These are phyloP conservation scores for Platycheirus albimanus DNA, from an alignment of 2,888 invertebrate species.

Conservation along the genomic window DNA sequence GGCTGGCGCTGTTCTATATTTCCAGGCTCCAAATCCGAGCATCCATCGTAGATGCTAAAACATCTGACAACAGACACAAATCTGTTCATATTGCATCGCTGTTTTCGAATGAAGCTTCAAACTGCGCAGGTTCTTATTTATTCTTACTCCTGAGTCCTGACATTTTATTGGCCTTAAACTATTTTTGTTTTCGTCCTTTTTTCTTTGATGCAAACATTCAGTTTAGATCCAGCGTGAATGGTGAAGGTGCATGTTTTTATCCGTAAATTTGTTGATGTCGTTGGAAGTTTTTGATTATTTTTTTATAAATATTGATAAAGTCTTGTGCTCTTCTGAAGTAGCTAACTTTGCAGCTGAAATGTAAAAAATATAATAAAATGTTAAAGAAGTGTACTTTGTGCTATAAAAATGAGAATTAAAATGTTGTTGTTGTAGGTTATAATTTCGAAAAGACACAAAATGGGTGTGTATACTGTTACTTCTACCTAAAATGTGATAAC, in stretches of 20 bases:
- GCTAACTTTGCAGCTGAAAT: no score
- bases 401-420: no score
- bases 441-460: constrained; percentile 14
- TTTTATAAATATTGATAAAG: no score
- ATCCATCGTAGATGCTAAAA: no score
- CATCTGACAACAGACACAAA: constrained; percentile 9
- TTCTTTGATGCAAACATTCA: background rate
- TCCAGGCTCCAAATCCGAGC: no score
- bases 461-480: constrained; percentile 54
- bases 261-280: constrained; percentile 51
- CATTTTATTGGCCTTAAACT: constrained; percentile 43
- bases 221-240: background rate
- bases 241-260: constrained; percentile 26
- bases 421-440: background rate
- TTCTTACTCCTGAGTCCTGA: constrained; percentile 25
- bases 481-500: constrained; percentile 32
- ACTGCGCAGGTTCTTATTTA: constrained; percentile 46
- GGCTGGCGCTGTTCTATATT: no score
- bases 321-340: no score
- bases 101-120: background rate
- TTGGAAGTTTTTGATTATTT: no score
- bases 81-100: background rate
- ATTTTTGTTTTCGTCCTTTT: constrained; percentile 4
- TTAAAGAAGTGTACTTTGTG: no score
- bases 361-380: no score